Conservation (phyloP, 2,888 invertebrate genomes). For the Drosophila suboccidentalis region DNA sequence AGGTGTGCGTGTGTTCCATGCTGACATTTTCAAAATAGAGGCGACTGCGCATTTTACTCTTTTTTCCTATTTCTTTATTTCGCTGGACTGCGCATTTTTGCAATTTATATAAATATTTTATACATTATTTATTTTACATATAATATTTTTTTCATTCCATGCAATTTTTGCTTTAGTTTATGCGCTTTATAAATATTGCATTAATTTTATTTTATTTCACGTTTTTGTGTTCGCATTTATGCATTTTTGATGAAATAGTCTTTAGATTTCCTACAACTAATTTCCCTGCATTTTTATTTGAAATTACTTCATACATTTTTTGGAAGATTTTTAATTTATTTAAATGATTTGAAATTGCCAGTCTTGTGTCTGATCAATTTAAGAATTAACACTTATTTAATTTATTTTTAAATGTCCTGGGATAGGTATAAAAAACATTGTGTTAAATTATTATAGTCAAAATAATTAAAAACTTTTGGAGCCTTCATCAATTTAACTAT, state of each 20-base stretch:
- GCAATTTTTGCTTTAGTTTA: conserved; percentile 41
- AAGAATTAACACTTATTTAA: too few species aligned
- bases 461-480: too few species aligned
- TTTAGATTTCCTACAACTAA: conserved; percentile 71
- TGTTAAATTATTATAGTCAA: too few species aligned
- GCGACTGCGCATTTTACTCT: conserved; percentile 76
- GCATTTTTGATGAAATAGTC: conserved; percentile 78
- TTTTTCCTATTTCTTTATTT: conserved; percentile 38
- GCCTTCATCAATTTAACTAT: too few species aligned
- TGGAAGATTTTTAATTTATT: too few species aligned
- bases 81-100: conserved; percentile 70
- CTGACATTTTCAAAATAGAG: conserved; percentile 73
- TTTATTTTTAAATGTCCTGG: too few species aligned
- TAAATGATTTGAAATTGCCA: too few species aligned
- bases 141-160: conserved; percentile 36
- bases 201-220: conserved; percentile 64
- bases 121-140: conserved; percentile 79
- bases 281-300: conserved; percentile 48
- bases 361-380: too few species aligned
- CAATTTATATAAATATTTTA: conserved; percentile 82
- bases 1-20: conserved; percentile 12
- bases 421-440: too few species aligned
- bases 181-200: conserved; percentile 72
- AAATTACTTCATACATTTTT: conserved; percentile 2
- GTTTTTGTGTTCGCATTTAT: conserved; percentile 64